Percentiles rank a stretch among this genome's conserved stretches.
These are phyloP conservation scores for Tenualosa thibaudeaui DNA, from an alignment of 2,797 vertebrate species.

Conservation along the genomic window DNA sequence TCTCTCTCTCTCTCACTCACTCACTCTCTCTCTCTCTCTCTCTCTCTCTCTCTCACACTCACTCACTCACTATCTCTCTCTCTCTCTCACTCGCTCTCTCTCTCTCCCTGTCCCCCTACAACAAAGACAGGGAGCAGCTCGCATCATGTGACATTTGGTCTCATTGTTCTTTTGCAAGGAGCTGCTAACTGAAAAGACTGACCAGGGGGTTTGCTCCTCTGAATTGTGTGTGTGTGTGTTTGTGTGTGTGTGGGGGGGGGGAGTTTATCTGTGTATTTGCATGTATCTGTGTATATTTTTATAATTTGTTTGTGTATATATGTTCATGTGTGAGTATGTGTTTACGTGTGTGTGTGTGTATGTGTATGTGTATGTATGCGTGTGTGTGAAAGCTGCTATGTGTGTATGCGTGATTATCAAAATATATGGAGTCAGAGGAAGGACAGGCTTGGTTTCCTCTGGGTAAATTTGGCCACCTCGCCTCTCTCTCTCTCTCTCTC, in stretches of 20 bases:
- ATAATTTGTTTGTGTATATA: conserved; percentile 1
- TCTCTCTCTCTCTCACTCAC: not conserved
- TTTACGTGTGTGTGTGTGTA: not conserved
- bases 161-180: conserved; percentile 51
- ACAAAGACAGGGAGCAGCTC: conserved; percentile 50
- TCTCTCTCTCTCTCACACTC: too few relatives aligned
- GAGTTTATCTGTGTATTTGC: not conserved
- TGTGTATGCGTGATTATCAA: not conserved
- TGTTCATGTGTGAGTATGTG: not conserved
- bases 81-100: conserved; percentile 1
- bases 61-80: conserved; percentile 17
- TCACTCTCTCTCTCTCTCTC: conserved; percentile 20
- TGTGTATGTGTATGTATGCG: not conserved
- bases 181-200: conserved; percentile 38
- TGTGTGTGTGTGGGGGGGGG: not conserved
- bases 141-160: conserved; percentile 57
- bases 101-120: conserved; percentile 46
- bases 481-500: not conserved
- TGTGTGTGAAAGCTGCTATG: not conserved
- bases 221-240: not conserved
- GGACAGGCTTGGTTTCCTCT: conserved; percentile 13
- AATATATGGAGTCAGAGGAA: conserved; percentile 21
- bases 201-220: not conserved
- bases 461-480: not conserved
- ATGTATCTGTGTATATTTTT: not conserved